Evolutionary conservation across 2,113 vertebrate species (phyloP).

Genomic region (Microtus montanus): DNA sequence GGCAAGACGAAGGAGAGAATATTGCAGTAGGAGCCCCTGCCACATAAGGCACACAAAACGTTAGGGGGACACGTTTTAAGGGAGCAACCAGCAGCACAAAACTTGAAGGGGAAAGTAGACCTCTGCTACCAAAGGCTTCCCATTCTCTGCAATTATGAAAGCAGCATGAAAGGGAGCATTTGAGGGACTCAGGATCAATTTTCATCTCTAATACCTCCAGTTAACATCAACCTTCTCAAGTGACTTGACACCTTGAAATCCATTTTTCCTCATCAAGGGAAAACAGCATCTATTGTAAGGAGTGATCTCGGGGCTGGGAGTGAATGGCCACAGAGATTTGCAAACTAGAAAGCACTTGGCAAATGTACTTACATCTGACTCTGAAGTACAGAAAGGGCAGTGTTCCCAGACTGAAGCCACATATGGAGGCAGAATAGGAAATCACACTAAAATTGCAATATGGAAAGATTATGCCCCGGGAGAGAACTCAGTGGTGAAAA

Average conservation of each 20-base stretch:
- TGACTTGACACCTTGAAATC: not conserved
- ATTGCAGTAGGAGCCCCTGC: no score
- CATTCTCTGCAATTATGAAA: not conserved
- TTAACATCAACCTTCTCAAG: not conserved
- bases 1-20: not conserved
- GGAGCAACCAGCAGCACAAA: not conserved
- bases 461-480: not conserved
- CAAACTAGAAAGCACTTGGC: slow-evolving; percentile 20
- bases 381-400: not conserved
- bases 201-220: not conserved
- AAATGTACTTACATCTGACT: slow-evolving; percentile 29
- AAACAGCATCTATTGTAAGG: not conserved
- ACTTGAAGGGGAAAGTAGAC: no score
- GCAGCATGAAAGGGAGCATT: not conserved
- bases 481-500: not conserved
- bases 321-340: slow-evolving; percentile 11
- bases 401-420: not conserved
- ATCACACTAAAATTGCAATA: not conserved
- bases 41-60: not conserved
- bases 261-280: not conserved
- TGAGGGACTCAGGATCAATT: not conserved
- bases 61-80: not conserved
- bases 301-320: not conserved
- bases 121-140: not conserved
- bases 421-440: slow-evolving; percentile 13